A percentile compares a stretch with the other conserved stretches of the same genome.
phyloP scores from a whole-genome alignment of 2,113 vertebrate species.

The Aptenodytes forsteri region DNA sequence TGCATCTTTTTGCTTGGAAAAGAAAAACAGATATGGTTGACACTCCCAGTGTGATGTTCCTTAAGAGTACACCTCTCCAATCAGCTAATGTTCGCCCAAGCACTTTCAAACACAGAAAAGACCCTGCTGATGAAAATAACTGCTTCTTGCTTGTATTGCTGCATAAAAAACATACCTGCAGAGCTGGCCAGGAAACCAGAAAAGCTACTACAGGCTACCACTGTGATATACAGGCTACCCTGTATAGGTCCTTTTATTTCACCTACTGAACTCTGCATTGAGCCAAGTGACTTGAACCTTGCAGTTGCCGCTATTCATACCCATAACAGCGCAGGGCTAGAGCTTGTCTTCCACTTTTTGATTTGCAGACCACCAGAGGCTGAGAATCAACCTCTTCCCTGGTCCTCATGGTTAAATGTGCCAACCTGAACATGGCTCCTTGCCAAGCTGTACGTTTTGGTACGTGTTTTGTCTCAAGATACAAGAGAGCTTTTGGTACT shows the following conservation, averaged over 20 bases:
- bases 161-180: background rate
- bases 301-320: background rate
- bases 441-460: background rate
- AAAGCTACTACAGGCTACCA: background rate
- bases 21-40: background rate
- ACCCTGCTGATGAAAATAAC: background rate
- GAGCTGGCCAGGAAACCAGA: background rate
- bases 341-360: background rate
- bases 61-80: background rate
- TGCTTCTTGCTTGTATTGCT: background rate
- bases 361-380: background rate
- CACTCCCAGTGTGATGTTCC: background rate
- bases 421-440: background rate
- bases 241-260: background rate
- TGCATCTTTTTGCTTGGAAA: background rate
- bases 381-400: background rate
- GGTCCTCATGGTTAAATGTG: accelerated
- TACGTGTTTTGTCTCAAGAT: accelerated
- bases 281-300: background rate
- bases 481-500: background rate
- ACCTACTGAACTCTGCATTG: background rate
- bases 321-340: background rate
- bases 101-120: background rate
- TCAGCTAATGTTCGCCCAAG: background rate
- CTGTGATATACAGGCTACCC: background rate